These are phyloP conservation scores for Vulpes ferrilata DNA, from an alignment of 2,113 vertebrate genomes.

Conservation along the genomic window DNA sequence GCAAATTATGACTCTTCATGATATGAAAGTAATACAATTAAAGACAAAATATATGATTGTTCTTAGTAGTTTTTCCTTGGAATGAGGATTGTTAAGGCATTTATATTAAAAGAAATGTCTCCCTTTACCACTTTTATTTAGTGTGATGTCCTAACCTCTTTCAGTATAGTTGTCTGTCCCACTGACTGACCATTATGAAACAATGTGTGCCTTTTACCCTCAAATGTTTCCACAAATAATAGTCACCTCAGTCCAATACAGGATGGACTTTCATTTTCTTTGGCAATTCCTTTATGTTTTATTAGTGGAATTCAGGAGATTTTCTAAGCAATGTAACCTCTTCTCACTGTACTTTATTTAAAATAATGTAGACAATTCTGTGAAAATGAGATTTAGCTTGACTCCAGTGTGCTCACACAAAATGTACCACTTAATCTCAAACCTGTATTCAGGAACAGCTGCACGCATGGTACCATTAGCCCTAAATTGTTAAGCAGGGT, in stretches of 20 bases:
- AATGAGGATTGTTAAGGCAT: background rate
- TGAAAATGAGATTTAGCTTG: slow-evolving; percentile 76
- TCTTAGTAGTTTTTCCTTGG: background rate
- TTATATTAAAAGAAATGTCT: background rate
- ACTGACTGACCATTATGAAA: background rate
- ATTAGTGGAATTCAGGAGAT: slow-evolving; percentile 68
- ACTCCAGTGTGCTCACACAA: slow-evolving; percentile 76
- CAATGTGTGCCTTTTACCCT: background rate
- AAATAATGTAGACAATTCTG: slow-evolving; percentile 68
- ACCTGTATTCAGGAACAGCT: slow-evolving; percentile 74
- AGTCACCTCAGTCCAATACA: background rate
- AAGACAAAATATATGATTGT: background rate
- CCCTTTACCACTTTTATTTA: background rate
- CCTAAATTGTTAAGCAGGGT: slow-evolving; percentile 64
- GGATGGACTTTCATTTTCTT: slow-evolving; percentile 38
- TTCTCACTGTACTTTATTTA: slow-evolving; percentile 53
- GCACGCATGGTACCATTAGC: slow-evolving; percentile 47
- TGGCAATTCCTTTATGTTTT: slow-evolving; percentile 23
- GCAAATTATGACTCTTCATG: slow-evolving; percentile 40
- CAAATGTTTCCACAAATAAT: background rate
- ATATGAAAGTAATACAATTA: slow-evolving; percentile 31
- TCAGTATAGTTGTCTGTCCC: background rate
- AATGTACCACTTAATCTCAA: slow-evolving; percentile 76
- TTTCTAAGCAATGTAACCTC: slow-evolving; percentile 69
- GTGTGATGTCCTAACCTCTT: background rate